Evolutionary conservation across 2,113 vertebrate genomes (phyloP).

Genomic region (Chlorodrepanis virens): DNA sequence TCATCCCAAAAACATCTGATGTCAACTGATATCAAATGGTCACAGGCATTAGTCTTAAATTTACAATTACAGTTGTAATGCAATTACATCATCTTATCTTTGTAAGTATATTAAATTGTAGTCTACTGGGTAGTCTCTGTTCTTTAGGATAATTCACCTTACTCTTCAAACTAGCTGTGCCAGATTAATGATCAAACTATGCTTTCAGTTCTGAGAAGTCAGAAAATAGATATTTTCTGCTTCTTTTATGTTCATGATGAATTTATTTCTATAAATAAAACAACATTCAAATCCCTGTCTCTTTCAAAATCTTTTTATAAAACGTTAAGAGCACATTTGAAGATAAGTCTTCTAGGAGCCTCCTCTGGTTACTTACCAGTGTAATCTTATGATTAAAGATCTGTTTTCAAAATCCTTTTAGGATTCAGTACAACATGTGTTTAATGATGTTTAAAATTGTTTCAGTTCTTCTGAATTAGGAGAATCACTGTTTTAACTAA

Average conservation of each 20-base stretch:
- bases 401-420: background rate
- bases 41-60: background rate
- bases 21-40: background rate
- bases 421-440: fast-evolving
- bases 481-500: background rate
- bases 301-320: background rate
- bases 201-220: background rate
- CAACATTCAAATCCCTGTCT: background rate
- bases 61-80: background rate
- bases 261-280: background rate
- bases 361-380: background rate
- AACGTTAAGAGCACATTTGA: background rate
- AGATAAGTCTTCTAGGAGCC: background rate
- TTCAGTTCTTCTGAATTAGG: background rate
- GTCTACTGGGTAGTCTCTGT: background rate
- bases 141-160: background rate
- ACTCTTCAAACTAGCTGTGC: background rate
- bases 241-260: background rate
- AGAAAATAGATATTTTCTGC: background rate
- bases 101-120: background rate
- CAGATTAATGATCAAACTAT: background rate
- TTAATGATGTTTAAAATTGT: background rate
- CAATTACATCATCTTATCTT: background rate
- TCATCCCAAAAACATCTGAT: background rate
- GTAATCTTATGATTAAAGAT: background rate